Evolutionary conservation across 2,113 vertebrate genomes (phyloP).

Genomic region (Uria aalge): DNA sequence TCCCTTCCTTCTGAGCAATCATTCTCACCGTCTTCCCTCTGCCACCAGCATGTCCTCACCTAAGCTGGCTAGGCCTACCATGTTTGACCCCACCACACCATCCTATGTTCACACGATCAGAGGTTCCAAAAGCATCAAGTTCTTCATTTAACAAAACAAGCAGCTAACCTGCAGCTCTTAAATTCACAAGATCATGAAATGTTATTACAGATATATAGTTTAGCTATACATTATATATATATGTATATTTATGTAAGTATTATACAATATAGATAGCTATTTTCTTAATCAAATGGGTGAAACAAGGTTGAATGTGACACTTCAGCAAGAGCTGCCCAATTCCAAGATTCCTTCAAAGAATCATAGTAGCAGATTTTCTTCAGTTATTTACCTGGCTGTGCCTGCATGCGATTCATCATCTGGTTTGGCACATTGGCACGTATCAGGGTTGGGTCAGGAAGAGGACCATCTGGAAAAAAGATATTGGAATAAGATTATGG

Average conservation of each 20-base stretch:
- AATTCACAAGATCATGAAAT: not conserved
- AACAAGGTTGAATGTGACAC: not conserved
- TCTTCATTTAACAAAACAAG: not conserved
- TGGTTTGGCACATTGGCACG: conserved; percentile 88
- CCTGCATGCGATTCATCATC: conserved; percentile 91
- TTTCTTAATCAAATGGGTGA: not conserved
- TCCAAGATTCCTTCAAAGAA: not conserved
- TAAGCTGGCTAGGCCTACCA: not conserved
- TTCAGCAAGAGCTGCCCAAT: not conserved
- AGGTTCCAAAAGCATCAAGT: not conserved
- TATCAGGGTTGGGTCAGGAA: conserved; percentile 85
- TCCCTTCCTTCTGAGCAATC: not conserved
- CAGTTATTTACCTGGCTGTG: conserved; percentile 80
- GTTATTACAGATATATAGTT: not conserved
- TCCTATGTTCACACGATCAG: fast-evolving
- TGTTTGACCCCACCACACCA: not conserved
- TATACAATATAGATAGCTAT: not conserved
- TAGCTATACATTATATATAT: not conserved
- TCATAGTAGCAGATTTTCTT: not conserved
- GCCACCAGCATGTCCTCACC: not conserved
- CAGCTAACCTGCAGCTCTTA: not conserved
- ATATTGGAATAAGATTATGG: not conserved
- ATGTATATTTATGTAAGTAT: not conserved
- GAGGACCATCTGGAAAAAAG: conserved; percentile 84
- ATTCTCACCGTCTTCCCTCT: not conserved